These are phyloP conservation scores for Pogonophryne albipinna DNA, from an alignment of 2,797 vertebrate species.

Conservation along the genomic window DNA sequence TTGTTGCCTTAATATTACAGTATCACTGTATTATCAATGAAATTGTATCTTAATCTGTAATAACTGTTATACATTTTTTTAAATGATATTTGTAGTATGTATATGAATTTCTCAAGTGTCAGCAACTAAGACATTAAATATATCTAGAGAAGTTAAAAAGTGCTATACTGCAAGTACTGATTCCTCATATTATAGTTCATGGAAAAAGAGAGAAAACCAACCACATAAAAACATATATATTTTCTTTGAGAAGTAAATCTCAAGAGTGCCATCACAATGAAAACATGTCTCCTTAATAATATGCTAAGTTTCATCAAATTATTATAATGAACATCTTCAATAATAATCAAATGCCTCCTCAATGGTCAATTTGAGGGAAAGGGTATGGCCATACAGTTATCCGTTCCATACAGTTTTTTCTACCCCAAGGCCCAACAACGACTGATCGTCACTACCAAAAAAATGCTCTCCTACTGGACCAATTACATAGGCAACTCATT, in stretches of 20 bases:
- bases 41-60: background rate
- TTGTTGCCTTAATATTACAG: background rate
- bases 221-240: too few relatives aligned
- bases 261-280: too few relatives aligned
- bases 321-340: too few relatives aligned
- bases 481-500: background rate
- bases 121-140: background rate
- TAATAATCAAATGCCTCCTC: too few relatives aligned
- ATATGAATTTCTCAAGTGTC: background rate
- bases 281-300: too few relatives aligned
- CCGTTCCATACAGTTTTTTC: background rate
- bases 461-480: background rate
- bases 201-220: too few relatives aligned
- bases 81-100: background rate
- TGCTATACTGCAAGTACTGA: too few relatives aligned
- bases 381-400: background rate
- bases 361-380: too few relatives aligned
- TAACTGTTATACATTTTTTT: background rate
- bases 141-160: background rate
- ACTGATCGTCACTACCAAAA: background rate
- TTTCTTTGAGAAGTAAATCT: too few relatives aligned
- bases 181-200: too few relatives aligned
- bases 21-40: background rate
- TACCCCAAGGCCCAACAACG: background rate
- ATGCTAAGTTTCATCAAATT: too few relatives aligned